Percentiles rank a stretch among this genome's conserved stretches.
Conservation (phyloP, 2,797 vertebrate species). For the Corythornis leucogaster region DNA sequence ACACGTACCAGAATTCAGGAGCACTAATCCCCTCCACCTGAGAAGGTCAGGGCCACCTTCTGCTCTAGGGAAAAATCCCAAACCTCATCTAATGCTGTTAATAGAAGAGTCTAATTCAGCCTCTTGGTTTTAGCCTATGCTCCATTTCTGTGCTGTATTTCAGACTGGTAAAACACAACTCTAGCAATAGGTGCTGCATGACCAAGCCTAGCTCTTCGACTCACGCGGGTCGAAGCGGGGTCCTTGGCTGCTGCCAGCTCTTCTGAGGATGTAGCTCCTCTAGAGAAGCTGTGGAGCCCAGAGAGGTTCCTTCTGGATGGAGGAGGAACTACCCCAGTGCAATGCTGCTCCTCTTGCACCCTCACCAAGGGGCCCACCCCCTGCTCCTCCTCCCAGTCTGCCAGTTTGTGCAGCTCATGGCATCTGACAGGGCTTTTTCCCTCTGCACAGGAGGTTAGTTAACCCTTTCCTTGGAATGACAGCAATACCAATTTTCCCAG, state of each 20-base stretch:
- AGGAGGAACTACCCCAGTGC: neutral
- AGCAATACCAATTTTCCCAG: neutral
- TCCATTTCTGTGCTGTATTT: neutral
- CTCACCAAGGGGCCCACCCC: slow-evolving; percentile 40
- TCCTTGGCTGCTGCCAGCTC: neutral
- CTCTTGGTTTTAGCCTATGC: neutral
- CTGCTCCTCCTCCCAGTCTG: slow-evolving; percentile 53
- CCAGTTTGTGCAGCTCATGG: slow-evolving; percentile 1
- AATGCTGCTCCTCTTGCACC: neutral
- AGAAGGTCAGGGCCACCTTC: neutral
- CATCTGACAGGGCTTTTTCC: neutral
- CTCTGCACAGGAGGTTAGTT: neutral
- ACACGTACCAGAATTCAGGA: rapidly evolving
- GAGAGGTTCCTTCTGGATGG: neutral
- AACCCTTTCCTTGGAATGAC: slow-evolving; percentile 25
- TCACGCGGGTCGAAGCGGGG: neutral
- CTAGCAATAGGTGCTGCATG: neutral
- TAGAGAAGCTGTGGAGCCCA: neutral
- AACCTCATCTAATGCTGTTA: neutral
- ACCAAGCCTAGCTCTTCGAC: neutral
- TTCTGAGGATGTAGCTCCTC: neutral
- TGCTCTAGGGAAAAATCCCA: neutral
- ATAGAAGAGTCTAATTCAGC: neutral
- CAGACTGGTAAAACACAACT: neutral
- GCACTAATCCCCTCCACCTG: neutral